Percentiles rank a stretch among this genome's conserved stretches.
Conservation (phyloP, 2,888 invertebrate species). For the Drosophila algonquin region DNA sequence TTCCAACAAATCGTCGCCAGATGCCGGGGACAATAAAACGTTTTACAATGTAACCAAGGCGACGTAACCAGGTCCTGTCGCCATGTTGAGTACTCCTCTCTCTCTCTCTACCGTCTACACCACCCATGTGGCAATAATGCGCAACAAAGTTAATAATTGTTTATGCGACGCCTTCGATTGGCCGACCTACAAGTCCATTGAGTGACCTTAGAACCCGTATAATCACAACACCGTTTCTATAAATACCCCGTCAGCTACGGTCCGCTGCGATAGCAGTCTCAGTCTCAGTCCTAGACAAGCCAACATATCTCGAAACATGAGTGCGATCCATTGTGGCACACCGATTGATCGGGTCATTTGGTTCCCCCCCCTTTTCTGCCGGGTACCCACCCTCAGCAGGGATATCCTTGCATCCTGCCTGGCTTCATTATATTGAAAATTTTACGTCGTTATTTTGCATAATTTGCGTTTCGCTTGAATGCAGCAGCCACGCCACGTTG, state of each 20-base stretch:
- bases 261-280: neutral
- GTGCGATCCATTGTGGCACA: neutral
- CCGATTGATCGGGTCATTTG: neutral
- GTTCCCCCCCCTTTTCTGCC: slow-evolving; percentile 4
- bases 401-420: slow-evolving; percentile 7
- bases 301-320: neutral
- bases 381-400: neutral
- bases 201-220: slow-evolving; percentile 11
- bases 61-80: slow-evolving; percentile 41
- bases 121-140: slow-evolving; percentile 69
- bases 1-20: slow-evolving; percentile 75
- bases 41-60: slow-evolving; percentile 77
- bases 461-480: slow-evolving; percentile 53
- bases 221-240: neutral
- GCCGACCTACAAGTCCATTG: neutral
- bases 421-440: slow-evolving; percentile 58
- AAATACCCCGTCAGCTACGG: no score
- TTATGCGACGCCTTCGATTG: slow-evolving; percentile 44
- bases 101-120: slow-evolving; percentile 1
- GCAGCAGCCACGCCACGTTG: slow-evolving; percentile 34
- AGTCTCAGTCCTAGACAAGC: neutral
- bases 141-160: slow-evolving; percentile 67
- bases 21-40: slow-evolving; percentile 72
- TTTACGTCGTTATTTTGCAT: slow-evolving; percentile 59
- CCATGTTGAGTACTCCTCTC: neutral